phyloP scores from a whole-genome alignment of 2,888 invertebrate species.

The Adineta ricciae region DNA sequence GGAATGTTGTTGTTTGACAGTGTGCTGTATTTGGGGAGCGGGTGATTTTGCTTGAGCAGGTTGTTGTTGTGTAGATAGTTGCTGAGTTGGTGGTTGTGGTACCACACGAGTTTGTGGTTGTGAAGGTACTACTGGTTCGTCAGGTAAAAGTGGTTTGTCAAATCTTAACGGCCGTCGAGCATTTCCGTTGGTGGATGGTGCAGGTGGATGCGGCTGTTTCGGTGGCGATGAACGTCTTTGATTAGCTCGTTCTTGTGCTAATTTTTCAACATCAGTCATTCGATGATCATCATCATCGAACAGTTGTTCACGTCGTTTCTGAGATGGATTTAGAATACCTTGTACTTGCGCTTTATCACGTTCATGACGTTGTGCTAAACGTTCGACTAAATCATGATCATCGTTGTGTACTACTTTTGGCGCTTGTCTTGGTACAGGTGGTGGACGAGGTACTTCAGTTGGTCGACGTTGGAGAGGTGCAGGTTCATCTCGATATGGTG shows the following conservation, averaged over 20 bases:
- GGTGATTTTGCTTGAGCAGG: neutral
- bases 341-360: conserved; percentile 1
- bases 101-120: neutral
- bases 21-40: neutral
- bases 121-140: neutral
- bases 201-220: neutral
- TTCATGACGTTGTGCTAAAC: conserved; percentile 6
- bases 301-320: neutral
- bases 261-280: neutral
- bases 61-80: neutral
- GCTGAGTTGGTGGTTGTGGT: neutral
- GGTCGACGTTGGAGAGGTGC: neutral
- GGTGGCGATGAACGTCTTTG: neutral
- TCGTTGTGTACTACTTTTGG: neutral
- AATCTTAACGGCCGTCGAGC: neutral
- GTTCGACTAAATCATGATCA: conserved; percentile 4
- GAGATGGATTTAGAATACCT: conserved; percentile 6
- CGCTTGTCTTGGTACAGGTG: neutral
- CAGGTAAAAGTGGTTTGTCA: neutral
- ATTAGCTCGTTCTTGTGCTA: conserved; percentile 8
- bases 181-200: neutral
- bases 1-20: neutral
- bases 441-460: neutral
- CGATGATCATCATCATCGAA: neutral
- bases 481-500: neutral